A percentile compares a stretch with the other conserved stretches of the same genome.
Conservation (phyloP, 64 coral and sea anemone species). For the Pocillopora damicornis region DNA sequence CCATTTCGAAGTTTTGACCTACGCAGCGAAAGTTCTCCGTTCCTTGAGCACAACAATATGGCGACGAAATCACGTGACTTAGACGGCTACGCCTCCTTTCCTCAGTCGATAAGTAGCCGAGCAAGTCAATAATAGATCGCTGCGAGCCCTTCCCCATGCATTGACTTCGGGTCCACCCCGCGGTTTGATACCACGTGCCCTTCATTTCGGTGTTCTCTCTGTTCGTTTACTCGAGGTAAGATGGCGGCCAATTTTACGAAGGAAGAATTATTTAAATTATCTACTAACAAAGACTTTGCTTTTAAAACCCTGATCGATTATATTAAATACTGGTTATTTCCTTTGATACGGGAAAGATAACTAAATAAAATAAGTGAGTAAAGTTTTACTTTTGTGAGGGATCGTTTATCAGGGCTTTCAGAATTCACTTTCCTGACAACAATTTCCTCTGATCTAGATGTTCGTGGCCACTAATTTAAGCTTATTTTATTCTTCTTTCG, state of each 20-base stretch:
- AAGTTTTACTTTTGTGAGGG: not conserved
- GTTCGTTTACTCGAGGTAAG: slow-evolving; percentile 85
- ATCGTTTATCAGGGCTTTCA: not conserved
- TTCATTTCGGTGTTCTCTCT: slow-evolving; percentile 48
- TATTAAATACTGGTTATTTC: not conserved
- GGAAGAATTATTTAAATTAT: not conserved
- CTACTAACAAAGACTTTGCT: not conserved
- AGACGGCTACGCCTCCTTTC: slow-evolving; percentile 1
- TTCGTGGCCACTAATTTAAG: not conserved
- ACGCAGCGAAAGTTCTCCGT: slow-evolving; percentile 14
- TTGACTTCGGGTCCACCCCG: slow-evolving; percentile 60
- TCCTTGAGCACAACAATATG: slow-evolving; percentile 47
- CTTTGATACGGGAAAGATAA: not conserved
- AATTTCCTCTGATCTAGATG: not conserved
- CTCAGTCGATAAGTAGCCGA: slow-evolving; percentile 32
- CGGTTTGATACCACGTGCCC: slow-evolving; percentile 73
- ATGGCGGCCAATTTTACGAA: slow-evolving; percentile 62
- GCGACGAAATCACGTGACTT: slow-evolving; percentile 44
- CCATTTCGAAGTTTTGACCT: slow-evolving; percentile 47
- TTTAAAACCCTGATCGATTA: not conserved
- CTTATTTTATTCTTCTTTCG: not conserved
- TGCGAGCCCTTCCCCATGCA: not conserved
- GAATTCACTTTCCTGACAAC: not conserved
- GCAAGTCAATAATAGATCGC: slow-evolving; percentile 60
- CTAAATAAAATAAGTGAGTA: not conserved